A percentile compares a stretch with the other conserved stretches of the same genome.
Conservation (phyloP, 2,113 vertebrate species). For the Mesitornis unicolor region DNA sequence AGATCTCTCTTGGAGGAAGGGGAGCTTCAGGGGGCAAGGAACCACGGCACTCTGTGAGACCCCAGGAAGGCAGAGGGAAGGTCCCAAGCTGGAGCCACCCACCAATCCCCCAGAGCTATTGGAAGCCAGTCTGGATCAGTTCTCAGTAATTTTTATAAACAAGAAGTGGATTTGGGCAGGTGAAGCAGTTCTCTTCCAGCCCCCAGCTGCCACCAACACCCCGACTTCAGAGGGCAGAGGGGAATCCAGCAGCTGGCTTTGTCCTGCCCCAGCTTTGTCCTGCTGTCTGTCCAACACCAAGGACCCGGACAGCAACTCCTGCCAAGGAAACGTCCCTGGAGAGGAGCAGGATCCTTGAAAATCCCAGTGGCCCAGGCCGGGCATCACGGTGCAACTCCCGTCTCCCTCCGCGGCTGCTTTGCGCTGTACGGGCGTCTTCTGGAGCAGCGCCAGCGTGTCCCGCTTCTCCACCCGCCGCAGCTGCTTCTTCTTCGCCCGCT, state of each 20-base stretch:
- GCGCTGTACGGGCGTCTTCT: slow-evolving; percentile 22
- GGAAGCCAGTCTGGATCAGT: accelerated
- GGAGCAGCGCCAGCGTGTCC: slow-evolving; percentile 84
- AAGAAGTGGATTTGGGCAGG: background rate
- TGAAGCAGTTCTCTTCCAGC: background rate
- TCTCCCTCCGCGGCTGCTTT: background rate
- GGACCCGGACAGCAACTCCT: accelerated
- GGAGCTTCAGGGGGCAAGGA: background rate
- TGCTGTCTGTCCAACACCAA: background rate
- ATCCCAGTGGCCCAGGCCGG: no score
- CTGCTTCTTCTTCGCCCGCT: slow-evolving; percentile 91
- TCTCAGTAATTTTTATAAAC: background rate
- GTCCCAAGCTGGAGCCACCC: background rate
- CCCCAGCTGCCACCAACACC: accelerated
- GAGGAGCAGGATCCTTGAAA: background rate
- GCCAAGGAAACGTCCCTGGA: accelerated
- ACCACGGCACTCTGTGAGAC: accelerated
- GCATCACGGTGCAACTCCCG: no score
- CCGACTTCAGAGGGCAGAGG: accelerated
- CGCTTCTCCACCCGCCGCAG: slow-evolving; percentile 87
- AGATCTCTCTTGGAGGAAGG: background rate
- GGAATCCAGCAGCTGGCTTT: background rate
- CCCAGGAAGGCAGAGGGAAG: background rate
- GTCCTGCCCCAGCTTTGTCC: background rate
- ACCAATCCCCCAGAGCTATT: accelerated